Conservation (phyloP, 1,140 invertebrate genomes). For the Xylocopa sonorina region DNA sequence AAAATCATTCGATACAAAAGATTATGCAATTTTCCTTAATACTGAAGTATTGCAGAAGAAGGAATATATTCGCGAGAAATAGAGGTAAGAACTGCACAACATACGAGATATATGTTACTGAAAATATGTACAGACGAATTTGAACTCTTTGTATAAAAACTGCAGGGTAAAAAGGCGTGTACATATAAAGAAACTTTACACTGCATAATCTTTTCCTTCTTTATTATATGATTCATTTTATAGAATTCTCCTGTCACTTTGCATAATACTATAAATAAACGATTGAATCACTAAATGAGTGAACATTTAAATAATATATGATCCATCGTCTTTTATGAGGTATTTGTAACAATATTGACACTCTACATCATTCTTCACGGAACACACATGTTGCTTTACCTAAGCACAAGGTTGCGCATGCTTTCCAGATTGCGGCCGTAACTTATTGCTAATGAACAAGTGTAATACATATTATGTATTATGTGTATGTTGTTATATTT, state of each 20-base stretch:
- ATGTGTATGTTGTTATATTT: slow-evolving; percentile 1
- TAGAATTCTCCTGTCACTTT: slow-evolving; percentile 72
- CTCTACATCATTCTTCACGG: slow-evolving; percentile 65
- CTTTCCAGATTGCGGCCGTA: slow-evolving; percentile 24
- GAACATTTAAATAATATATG: slow-evolving; percentile 64
- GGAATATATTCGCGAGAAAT: too few relatives aligned
- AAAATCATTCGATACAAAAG: slow-evolving; percentile 24
- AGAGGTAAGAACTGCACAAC: too few relatives aligned
- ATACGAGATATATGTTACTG: too few relatives aligned
- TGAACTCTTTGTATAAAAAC: too few relatives aligned
- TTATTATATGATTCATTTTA: slow-evolving; percentile 71
- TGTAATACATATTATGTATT: slow-evolving; percentile 31
- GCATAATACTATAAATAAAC: slow-evolving; percentile 72
- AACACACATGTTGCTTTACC: slow-evolving; percentile 53
- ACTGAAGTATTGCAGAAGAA: background rate
- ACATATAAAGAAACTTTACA: slow-evolving; percentile 19
- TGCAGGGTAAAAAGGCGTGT: background rate
- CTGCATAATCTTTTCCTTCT: slow-evolving; percentile 60
- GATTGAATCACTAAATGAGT: slow-evolving; percentile 65
- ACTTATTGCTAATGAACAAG: slow-evolving; percentile 67
- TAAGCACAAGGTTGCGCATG: slow-evolving; percentile 34
- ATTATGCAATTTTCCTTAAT: slow-evolving; percentile 36
- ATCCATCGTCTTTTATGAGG: slow-evolving; percentile 66
- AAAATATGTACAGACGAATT: too few relatives aligned
- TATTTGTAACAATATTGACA: slow-evolving; percentile 71